Evolutionary conservation across 2,113 vertebrate species (phyloP).

Genomic region (Empidonax alnorum): DNA sequence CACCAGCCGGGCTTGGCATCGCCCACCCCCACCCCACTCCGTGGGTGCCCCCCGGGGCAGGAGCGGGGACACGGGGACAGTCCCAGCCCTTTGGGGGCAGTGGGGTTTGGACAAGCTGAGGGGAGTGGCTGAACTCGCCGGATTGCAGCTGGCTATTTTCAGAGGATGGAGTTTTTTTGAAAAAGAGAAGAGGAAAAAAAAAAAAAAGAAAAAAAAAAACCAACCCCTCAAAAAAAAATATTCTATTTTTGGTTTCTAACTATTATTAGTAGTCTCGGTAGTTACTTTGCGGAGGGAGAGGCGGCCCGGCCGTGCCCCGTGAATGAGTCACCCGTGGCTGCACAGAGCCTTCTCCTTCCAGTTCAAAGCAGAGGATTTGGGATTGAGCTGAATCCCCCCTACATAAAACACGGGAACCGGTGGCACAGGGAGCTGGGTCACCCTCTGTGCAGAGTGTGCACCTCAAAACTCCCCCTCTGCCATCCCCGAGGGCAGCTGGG

Average conservation of each 20-base stretch:
- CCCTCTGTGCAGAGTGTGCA: neutral
- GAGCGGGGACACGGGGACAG: neutral
- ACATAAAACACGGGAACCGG: rapidly evolving
- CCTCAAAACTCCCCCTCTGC: neutral
- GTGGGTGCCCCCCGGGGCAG: neutral
- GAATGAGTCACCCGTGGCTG: neutral
- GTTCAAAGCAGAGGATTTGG: neutral
- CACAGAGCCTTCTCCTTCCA: neutral
- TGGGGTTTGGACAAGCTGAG: neutral
- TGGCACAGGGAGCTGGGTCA: neutral
- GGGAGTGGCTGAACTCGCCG: constrained; percentile 18
- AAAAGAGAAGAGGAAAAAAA: neutral
- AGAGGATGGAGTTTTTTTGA: constrained; percentile 38
- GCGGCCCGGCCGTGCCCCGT: neutral
- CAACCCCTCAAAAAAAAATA: neutral
- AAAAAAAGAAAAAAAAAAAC: neutral
- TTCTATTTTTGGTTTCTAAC: constrained; percentile 55
- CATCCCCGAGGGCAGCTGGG: neutral
- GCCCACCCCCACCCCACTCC: neutral
- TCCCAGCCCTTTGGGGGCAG: neutral
- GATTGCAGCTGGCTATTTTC: constrained; percentile 46
- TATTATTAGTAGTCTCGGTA: constrained; percentile 39
- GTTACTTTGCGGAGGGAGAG: constrained; percentile 11
- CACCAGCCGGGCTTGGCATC: neutral
- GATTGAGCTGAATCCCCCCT: neutral